Base-by-base conservation (phyloP, 2,888 invertebrate species). In the Tethea ocularis region DNA sequence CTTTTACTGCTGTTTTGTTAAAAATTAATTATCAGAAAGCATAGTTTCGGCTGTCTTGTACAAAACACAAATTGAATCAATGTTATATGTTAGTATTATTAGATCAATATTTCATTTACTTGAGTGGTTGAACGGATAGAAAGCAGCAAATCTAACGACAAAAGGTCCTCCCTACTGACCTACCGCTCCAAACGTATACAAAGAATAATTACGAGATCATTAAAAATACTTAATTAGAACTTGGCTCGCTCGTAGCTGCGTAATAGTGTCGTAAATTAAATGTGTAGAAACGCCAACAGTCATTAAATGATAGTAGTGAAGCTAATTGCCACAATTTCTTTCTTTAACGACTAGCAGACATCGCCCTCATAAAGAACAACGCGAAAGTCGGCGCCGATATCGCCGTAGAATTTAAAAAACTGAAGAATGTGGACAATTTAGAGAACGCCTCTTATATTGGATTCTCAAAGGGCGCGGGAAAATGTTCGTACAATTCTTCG, bases 291-390 rank as follows among this genome's bases (percentile, higher is more conserved):
- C 70, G 69, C 77, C 74, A 77, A 79, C 74, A 74, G 71, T 75
- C 33, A 75, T 75, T 77, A 79, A 84, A 82, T 79, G 79, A 83
- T 78, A 80, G 76, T 74, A 80, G 74, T 74, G 72, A 76, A 80
- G 72, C 78, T 87, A 83, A 84, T 86, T 85, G 81, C 76, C 69
- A 82, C 83, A 85, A 86, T 87, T 83, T 78, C 73, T 84, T 84
- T 83, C 86, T 78, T 83, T 82, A 89, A 86, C 84, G 80, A 78
- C 75, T 78, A 68, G 53, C 89, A 97, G 97, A 99, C 92, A 96
- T 98, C 72, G 97, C 97, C 29, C 94, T 99, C 61, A 96, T 99
- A 77, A 96, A 97, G 92, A 98, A 99, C 89, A 99, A 99, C 89
- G 99, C 98, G 1, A 93, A 88, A 77, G 94, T 97, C 56, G 98